phyloP scores from a whole-genome alignment of 2,113 vertebrate species.

The Corvus moneduloides region DNA sequence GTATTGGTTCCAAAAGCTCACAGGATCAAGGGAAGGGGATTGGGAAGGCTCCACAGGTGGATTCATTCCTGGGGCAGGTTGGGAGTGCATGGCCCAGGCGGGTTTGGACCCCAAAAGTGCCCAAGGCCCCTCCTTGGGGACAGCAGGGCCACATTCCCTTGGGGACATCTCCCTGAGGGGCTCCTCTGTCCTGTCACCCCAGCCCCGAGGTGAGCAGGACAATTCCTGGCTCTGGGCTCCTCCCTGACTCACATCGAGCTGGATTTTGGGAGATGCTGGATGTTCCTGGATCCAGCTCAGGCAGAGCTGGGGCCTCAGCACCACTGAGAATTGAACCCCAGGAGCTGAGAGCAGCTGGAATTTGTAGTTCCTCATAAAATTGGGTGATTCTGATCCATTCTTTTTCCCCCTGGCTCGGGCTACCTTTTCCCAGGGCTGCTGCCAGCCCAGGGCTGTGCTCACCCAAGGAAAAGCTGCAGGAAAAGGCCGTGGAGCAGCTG shows the following conservation, averaged over 20 bases:
- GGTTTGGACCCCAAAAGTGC: not conserved
- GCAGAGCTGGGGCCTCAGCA: not conserved
- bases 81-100: rapidly evolving
- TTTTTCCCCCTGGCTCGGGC: not conserved
- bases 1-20: not conserved
- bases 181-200: not conserved
- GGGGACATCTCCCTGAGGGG: not conserved
- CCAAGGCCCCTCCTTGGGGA: not conserved
- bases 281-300: rapidly evolving
- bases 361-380: not conserved
- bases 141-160: rapidly evolving
- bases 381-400: not conserved
- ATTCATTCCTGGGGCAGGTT: rapidly evolving
- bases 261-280: not conserved
- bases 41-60: not conserved
- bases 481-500: not conserved
- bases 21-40: not conserved
- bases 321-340: rapidly evolving
- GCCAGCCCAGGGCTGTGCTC: not conserved
- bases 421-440: not conserved
- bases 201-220: not conserved
- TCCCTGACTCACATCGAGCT: not conserved
- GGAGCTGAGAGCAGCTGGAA: not conserved
- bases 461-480: not conserved
- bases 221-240: not conserved